Base-by-base conservation (phyloP, 2,113 vertebrate species). In the Zapus hudsonius region DNA sequence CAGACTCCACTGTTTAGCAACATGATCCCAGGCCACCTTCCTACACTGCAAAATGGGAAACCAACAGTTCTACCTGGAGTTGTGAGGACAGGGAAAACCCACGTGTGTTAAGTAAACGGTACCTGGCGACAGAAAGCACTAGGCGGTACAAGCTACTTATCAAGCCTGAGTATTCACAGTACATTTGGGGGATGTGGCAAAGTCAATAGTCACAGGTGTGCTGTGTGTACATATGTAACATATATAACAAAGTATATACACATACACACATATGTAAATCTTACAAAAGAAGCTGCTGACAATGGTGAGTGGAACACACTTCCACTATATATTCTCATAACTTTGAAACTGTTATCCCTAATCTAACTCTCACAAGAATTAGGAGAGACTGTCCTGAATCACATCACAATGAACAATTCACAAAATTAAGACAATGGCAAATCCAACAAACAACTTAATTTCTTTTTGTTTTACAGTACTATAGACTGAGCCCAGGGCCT, bases 121-220 rank as follows among this genome's bases (percentile, higher is more conserved):
- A 8, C 59, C 69, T 6, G 27, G 81, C 88, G 84, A 73, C 31
- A 76, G 47, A 23, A 29, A 69, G 42, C 33, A 27, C 36, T 17
- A 1, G 0, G 25, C 20, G 55, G 42, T 8, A 23, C n/a, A 27
- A 81, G 31, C 25, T 27, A 25, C 81, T 76, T n/a, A 78, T n/a
- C 79, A 63, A 67, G 42, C 33, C n/a, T 23, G 20, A 87, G 79
- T 11, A 15, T 29, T 20, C 64, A 38, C 27, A n/a, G 66, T 31
- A 89, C 38, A 44, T 69, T 59, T 19, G 5, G n/a, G 36, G 33
- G 55, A 70, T 25, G 6, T 36, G n/a, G 61, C 63, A 63, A 84
- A 87, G 85, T 52, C 80, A 84, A 79, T 47, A 79, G 23, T 67
- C 66, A 72, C 66, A 75, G 20, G 81, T 83, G 72, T 89, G 73